A percentile compares a stretch with the other conserved stretches of the same genome.
Conservation (phyloP, 2,888 invertebrate species). For the Caradrina clavipalpis region DNA sequence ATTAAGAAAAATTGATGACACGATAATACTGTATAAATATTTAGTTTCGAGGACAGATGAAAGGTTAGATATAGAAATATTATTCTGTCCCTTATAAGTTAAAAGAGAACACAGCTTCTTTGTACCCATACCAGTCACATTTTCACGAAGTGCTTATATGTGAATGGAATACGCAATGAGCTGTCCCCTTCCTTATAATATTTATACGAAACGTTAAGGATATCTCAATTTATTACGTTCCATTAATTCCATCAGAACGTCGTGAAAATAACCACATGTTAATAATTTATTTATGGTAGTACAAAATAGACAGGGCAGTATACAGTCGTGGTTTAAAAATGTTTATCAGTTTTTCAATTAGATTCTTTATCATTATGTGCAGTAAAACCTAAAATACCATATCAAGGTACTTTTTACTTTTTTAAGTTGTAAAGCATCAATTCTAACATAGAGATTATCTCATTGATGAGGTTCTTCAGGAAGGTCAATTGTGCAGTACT, state of each 20-base stretch:
- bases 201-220: slow-evolving; percentile 78
- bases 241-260: slow-evolving; percentile 66
- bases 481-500: too few species aligned
- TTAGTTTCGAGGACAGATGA: background rate
- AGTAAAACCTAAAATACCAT: too few species aligned
- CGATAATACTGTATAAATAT: slow-evolving; percentile 1
- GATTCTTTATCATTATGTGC: too few species aligned
- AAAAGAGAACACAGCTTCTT: slow-evolving; percentile 66
- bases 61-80: slow-evolving; percentile 36
- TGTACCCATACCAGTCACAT: slow-evolving; percentile 74
- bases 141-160: slow-evolving; percentile 81
- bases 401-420: too few species aligned
- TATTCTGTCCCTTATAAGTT: slow-evolving; percentile 55
- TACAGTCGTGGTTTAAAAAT: too few species aligned
- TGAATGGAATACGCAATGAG: slow-evolving; percentile 81
- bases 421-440: too few species aligned
- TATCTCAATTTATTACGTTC: slow-evolving; percentile 79
- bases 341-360: too few species aligned
- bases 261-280: slow-evolving; percentile 52
- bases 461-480: too few species aligned
- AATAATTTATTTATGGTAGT: slow-evolving; percentile 33
- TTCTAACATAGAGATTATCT: too few species aligned
- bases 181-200: slow-evolving; percentile 76
- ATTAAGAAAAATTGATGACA: background rate
- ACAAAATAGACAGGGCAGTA: slow-evolving; percentile 28